Base-by-base conservation (phyloP, 2,113 vertebrate genomes). In the Pelecanus crispus region DNA sequence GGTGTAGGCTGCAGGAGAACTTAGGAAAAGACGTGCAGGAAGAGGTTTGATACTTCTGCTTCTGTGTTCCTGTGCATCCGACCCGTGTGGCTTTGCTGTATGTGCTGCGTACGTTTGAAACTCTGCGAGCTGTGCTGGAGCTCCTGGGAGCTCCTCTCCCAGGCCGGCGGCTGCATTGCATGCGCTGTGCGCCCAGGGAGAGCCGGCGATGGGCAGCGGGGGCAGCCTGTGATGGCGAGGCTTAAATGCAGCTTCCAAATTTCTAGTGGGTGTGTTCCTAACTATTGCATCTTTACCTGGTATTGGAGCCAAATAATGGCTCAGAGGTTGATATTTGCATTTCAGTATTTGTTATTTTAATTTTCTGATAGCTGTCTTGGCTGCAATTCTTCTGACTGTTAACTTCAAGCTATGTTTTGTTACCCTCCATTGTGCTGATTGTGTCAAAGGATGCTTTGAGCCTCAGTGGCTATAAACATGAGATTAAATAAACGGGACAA, bases 71-170 rank as follows among this genome's bases (percentile, higher is more conserved):
- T 3, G 36, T 5, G 15, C 20, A 10, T 18, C 47, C 1, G 0
- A 31, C 8, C 12, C 2, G 0, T 5, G 45, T 1, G 5, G 68
- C 58, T 61, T 34, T 17, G 88, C 83, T 82, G 17, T 36, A 1
- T 28, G 50, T 36, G 31, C 77, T 62, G 31, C 2, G 1, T 24
- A 2, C 0, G 3, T 47, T 10, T 5, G 38, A 7, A 11, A 19
- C 21, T 3, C 28, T 6, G 15, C 4, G 17, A 2, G 7, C n/a
- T 4, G 45, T 4, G 20, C 61, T 42, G 72, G 40, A 7, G 59
- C 12, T 38, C 1, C 10, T 2, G 25, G 59, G 29, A 34, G 29
- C 11, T 40, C 13, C 42, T 25, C 36, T 38, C 34, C 5, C 9
- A 0, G 29, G 32, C 81, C 4, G 1, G 34, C 2, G 1, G 38